phyloP scores from a whole-genome alignment of 2,113 vertebrate genomes.

The Eolophus roseicapilla region DNA sequence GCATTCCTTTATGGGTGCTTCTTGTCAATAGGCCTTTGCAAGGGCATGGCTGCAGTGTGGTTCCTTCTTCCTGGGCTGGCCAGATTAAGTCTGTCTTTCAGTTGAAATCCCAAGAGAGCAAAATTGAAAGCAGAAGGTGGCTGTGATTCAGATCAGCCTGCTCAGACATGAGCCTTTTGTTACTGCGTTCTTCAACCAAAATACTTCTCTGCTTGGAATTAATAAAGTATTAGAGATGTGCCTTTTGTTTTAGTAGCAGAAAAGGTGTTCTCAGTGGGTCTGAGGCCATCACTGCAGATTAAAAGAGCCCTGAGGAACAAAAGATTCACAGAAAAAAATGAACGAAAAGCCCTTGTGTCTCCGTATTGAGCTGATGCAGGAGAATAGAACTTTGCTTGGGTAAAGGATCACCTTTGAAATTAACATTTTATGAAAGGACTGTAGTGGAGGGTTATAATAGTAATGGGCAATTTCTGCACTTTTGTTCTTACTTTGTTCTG shows the following conservation, averaged over 20 bases:
- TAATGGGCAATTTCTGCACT: background rate
- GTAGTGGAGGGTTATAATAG: background rate
- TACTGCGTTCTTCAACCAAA: background rate
- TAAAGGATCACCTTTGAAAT: background rate
- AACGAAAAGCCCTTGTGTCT: background rate
- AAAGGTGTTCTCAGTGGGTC: background rate
- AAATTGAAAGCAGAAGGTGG: constrained; percentile 15
- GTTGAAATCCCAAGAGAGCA: background rate
- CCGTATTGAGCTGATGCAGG: background rate
- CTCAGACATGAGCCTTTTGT: background rate
- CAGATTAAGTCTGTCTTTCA: background rate
- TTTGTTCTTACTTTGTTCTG: constrained; percentile 4
- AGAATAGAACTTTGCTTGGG: background rate
- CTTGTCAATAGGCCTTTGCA: background rate
- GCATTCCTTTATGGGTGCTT: background rate
- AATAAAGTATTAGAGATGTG: background rate
- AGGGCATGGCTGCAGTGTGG: background rate
- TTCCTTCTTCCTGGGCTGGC: background rate
- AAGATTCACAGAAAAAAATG: background rate
- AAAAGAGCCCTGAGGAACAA: background rate
- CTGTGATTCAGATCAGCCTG: background rate
- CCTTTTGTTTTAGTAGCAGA: background rate
- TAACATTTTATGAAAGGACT: background rate
- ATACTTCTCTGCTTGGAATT: constrained; percentile 1
- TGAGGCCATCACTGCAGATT: background rate